Base-by-base conservation (phyloP, 2,888 invertebrate species). In the Gymnocheta viridis region DNA sequence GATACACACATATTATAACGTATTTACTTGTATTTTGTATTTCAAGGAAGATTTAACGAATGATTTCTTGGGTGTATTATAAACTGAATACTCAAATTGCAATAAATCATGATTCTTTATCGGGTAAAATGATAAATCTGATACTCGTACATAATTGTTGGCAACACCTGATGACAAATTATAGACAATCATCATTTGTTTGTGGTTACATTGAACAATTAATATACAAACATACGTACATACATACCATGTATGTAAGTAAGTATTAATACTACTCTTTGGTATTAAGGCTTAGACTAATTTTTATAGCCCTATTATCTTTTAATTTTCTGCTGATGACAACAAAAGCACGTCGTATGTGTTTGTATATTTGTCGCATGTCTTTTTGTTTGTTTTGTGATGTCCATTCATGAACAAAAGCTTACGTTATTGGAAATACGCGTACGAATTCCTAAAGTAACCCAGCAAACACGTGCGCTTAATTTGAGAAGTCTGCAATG, bases 71-170 rank as follows among this genome's bases (percentile, higher is more conserved):
- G 58, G 41, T 62, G 77, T 51, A 69, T 14, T 22, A 47, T 22
- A 56, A 7, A 64, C 12, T 27, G 32, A 56, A 44, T 7, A 49
- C 27, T 51, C 1, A 17, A 67, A 38, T 49, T 70, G 19, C 32
- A 41, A 72, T 79, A 64, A 49, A 72, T 74, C 54, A 54, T 35
- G 35, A 10, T 44, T 60, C 27, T 73, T 67, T 69, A 64, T 12
- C 49, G 19, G 32, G 56, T 14, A 22, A 74, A 74, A 41, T 66
- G 14, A 79, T 79, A 56, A 69, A 82, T 64, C 54, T 70, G 35
- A 58, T 27, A 17, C 14, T 60, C 29, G 7, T 12, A 74, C 62
- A 58, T 38, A 29, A 70, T 51, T 74, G 70, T 51, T 47, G 67
- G 49, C 35, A 60, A 49, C 10, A 67, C 2, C n/a, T 27, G 58